Evolutionary conservation across 1,140 invertebrate genomes (phyloP), one percentile per base, ranked within the genome.

Genomic region (Aricia agestis): DNA sequence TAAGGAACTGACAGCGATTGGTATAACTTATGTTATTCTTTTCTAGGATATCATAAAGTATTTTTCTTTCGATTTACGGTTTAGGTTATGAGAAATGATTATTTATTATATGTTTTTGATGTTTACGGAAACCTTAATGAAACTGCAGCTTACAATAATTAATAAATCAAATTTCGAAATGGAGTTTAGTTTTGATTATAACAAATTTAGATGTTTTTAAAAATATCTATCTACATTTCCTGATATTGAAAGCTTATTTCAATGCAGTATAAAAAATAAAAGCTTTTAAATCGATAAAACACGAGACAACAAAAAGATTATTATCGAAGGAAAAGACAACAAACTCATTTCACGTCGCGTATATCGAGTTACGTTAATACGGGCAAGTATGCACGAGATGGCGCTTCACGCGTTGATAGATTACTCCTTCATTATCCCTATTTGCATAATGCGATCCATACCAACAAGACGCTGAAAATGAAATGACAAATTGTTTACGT

Each of bases 381-480:
- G 13, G 36, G 18, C 32, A 59, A 36, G 59, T 69, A 61, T 61
- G 59, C 59, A 41, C 31, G 32, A 61, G 68, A 67, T 66, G 65
- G 59, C 52, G 66, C 70, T 59, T 58, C 52, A 63, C 67, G 45
- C 58, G 73, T 67, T 76, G 75, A 76, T 78, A 78, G 78, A 78
- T 76, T 76, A 76, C 72, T 70, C 63, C 72, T 52, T 76, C 75
- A 73, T 75, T 72, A 73, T 72, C 66, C 71, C 42, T 68, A 78
- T 80, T 76, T 80, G 73, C 76, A 75, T 80, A 76, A 74, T 74
- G 74, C 71, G 25, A 76, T 78, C 73, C 74, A 69, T 76, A 76
- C 61, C 67, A 68, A 69, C 57, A 68, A 61, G 61, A 67, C 61
- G 67, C 67, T 71, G 66, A 70, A 70, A 41, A 66, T 66, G 42